phyloP scores from a whole-genome alignment of 2,797 vertebrate species.

The Melanotaenia trifasciata region DNA sequence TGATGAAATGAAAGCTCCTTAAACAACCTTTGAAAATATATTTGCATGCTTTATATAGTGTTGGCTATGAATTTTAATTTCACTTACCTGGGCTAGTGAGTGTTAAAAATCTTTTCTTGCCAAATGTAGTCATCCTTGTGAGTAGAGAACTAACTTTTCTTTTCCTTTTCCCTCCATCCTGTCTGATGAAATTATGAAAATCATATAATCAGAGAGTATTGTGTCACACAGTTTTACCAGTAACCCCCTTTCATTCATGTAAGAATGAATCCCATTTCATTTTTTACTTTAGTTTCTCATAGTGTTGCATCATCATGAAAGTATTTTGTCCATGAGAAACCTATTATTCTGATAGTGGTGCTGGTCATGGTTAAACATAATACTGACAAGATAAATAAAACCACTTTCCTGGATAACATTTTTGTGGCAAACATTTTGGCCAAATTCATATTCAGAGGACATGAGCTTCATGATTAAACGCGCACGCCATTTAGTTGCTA shows the following conservation, averaged over 20 bases:
- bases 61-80: background rate
- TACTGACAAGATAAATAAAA: background rate
- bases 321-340: background rate
- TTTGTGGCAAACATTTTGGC: background rate
- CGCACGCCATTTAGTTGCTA: background rate
- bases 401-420: background rate
- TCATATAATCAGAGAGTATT: conserved; percentile 16
- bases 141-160: background rate
- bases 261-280: background rate
- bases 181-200: conserved; percentile 27
- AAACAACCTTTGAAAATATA: conserved; percentile 2
- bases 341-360: background rate
- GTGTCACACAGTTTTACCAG: background rate
- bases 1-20: conserved; percentile 8
- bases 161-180: background rate
- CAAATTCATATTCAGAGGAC: background rate
- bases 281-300: too few relatives aligned
- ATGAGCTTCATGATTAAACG: background rate
- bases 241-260: background rate
- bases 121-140: background rate
- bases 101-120: background rate
- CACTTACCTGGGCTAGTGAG: background rate
- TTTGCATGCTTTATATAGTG: background rate
- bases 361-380: background rate
- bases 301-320: background rate